Conservation (phyloP, 2,113 vertebrate genomes). For the Rhodinocichla rosea region DNA sequence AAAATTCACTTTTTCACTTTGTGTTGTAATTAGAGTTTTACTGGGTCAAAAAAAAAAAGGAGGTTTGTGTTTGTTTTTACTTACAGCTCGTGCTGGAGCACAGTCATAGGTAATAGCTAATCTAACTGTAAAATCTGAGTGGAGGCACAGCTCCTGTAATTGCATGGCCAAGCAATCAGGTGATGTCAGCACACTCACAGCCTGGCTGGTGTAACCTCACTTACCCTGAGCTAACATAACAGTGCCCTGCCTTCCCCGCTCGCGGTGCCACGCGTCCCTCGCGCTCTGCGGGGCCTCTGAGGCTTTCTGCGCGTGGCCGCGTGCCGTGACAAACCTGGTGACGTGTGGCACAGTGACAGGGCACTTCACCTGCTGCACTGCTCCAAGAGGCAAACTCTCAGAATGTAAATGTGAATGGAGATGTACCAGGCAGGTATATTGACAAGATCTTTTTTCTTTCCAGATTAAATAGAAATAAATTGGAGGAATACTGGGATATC, state of each 20-base stretch:
- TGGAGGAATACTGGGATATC: neutral
- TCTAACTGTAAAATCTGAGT: slow-evolving; percentile 61
- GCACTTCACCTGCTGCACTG: neutral
- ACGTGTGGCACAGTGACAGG: neutral
- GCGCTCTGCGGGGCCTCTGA: neutral
- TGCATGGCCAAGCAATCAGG: neutral
- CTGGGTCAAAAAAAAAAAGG: neutral
- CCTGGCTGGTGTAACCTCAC: neutral
- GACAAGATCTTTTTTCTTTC: neutral
- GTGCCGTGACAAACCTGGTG: neutral
- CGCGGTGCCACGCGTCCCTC: neutral
- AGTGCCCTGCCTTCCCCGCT: neutral
- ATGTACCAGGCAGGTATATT: neutral
- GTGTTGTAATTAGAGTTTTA: neutral
- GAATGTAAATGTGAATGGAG: neutral
- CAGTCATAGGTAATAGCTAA: slow-evolving; percentile 15
- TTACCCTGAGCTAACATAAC: neutral
- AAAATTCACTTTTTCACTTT: neutral
- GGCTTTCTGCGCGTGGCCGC: accelerated
- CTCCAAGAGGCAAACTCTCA: neutral
- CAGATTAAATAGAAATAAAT: neutral
- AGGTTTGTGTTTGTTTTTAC: neutral
- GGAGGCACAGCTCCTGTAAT: slow-evolving; percentile 13
- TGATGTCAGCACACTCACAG: slow-evolving; percentile 41
- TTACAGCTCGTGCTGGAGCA: neutral